Evolutionary conservation across 2,113 vertebrate species (phyloP).

Genomic region (Lagopus muta): DNA sequence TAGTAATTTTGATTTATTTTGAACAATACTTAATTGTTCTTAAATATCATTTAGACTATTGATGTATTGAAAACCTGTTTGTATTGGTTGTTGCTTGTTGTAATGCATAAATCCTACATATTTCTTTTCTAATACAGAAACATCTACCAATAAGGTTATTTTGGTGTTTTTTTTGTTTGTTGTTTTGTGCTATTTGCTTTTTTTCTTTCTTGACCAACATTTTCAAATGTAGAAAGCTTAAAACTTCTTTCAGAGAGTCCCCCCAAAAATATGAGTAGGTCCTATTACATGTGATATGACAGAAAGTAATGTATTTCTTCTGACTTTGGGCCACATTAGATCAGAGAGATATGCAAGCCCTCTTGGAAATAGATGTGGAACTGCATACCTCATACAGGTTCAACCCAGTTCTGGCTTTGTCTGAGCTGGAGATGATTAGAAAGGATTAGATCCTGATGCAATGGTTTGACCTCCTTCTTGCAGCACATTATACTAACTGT

Average conservation of each 20-base stretch:
- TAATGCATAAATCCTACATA: neutral
- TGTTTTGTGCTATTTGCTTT: neutral
- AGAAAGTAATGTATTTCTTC: neutral
- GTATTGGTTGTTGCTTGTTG: neutral
- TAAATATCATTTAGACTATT: neutral
- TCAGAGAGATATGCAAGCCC: neutral
- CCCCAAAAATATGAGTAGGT: neutral
- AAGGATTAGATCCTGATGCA: constrained; percentile 21
- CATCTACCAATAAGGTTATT: neutral
- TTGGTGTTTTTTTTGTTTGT: too few species aligned
- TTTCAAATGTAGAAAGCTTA: neutral
- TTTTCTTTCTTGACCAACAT: neutral
- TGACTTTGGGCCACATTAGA: neutral
- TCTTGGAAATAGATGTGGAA: neutral
- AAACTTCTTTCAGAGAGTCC: neutral
- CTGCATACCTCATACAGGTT: neutral
- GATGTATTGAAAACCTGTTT: neutral
- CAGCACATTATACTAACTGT: neutral
- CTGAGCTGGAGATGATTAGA: neutral
- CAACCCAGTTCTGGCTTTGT: neutral
- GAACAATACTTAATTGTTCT: neutral
- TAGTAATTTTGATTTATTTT: neutral
- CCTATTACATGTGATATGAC: neutral
- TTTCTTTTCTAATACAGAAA: neutral
- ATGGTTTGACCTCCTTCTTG: neutral